These are phyloP conservation scores for Valencia hispanica DNA, from an alignment of 2,797 vertebrate species.

Conservation along the genomic window DNA sequence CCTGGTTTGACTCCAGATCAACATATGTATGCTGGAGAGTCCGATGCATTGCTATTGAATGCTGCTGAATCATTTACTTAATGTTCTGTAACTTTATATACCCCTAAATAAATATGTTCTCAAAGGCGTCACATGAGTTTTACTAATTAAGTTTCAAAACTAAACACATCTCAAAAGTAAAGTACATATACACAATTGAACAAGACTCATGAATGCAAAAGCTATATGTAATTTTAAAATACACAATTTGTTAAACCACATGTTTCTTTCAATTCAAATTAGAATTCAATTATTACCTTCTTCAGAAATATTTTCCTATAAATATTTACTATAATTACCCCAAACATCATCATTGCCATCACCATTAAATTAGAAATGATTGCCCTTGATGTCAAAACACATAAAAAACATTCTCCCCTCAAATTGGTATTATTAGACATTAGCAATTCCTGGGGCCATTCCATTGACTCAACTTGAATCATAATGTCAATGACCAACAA, in stretches of 20 bases:
- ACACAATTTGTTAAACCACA: background rate
- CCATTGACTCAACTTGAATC: constrained; percentile 64
- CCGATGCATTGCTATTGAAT: background rate
- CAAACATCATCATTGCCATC: background rate
- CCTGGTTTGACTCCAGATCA: too few relatives aligned
- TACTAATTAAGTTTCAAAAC: background rate
- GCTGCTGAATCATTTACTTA: background rate
- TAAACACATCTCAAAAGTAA: background rate
- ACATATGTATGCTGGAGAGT: too few relatives aligned
- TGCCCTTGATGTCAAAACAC: constrained; percentile 27
- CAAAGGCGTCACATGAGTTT: background rate
- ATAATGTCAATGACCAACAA: constrained; percentile 61
- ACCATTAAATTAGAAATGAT: constrained; percentile 23
- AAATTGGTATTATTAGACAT: constrained; percentile 62
- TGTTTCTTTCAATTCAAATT: constrained; percentile 7
- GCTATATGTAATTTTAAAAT: background rate
- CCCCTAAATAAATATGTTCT: too few relatives aligned
- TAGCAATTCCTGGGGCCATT: constrained; percentile 40
- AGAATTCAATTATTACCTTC: constrained; percentile 9
- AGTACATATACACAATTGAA: background rate
- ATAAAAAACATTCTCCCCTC: constrained; percentile 24
- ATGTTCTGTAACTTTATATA: background rate
- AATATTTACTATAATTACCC: constrained; percentile 9
- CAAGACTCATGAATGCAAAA: background rate
- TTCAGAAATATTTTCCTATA: constrained; percentile 2